Evolutionary conservation across 2,113 vertebrate genomes (phyloP).

Genomic region (Pithys albifrons): DNA sequence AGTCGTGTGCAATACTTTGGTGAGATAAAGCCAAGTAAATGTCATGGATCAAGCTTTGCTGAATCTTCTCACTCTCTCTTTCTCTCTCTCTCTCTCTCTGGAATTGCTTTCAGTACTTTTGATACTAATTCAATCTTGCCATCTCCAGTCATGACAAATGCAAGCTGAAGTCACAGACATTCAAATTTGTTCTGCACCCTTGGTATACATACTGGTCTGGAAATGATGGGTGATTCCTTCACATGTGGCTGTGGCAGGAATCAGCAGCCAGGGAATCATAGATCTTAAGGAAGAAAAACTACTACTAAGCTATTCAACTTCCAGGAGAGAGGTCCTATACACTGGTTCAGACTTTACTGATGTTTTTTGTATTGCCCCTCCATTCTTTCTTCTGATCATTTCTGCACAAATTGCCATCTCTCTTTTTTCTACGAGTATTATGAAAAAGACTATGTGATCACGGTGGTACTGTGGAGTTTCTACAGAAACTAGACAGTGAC

Average conservation of each 20-base stretch:
- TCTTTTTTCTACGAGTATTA: neutral
- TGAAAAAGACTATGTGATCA: neutral
- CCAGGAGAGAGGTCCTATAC: neutral
- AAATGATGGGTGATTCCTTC: neutral
- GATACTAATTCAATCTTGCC: neutral
- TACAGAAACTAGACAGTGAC: neutral
- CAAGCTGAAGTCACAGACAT: neutral
- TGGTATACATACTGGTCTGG: rapidly evolving
- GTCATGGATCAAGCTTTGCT: neutral
- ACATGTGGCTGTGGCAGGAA: neutral
- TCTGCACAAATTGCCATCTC: neutral
- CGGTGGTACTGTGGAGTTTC: neutral
- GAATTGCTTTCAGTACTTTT: neutral
- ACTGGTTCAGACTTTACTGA: neutral
- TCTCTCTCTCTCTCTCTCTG: neutral
- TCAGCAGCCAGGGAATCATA: neutral
- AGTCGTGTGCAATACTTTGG: neutral
- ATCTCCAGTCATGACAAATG: neutral
- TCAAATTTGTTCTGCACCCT: neutral
- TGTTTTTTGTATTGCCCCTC: neutral
- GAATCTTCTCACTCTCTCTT: neutral
- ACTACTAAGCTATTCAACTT: neutral
- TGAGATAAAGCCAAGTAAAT: slow-evolving; percentile 4
- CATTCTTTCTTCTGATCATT: neutral
- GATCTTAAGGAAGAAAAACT: neutral